Conservation (phyloP, 2,797 vertebrate genomes). For the Spondyliosoma cantharus region DNA sequence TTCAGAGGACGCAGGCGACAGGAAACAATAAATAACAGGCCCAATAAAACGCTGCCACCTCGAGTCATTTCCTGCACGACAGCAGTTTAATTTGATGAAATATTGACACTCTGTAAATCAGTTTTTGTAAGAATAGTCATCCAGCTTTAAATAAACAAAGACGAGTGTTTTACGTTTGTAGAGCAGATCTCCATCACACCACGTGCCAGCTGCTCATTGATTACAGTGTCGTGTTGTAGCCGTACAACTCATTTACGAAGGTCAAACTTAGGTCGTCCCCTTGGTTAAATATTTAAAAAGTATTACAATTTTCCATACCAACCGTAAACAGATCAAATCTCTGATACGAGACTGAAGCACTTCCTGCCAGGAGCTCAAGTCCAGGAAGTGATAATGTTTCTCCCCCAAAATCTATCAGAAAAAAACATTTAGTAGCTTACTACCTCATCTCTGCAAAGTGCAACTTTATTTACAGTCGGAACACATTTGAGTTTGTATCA, state of each 20-base stretch:
- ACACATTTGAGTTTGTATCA: constrained; percentile 23
- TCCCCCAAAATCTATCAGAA: background rate
- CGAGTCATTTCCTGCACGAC: no score
- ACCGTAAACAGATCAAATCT: background rate
- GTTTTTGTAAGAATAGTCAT: no score
- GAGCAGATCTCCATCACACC: no score
- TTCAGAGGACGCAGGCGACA: no score
- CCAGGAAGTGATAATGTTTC: background rate
- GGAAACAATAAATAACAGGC: no score
- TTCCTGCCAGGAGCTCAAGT: background rate
- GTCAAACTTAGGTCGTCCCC: background rate
- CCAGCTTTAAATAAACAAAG: no score
- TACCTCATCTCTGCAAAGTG: background rate
- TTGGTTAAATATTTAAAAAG: background rate
- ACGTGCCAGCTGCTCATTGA: no score
- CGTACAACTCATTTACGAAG: background rate
- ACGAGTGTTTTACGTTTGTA: no score
- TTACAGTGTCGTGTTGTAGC: no score
- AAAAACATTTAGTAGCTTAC: background rate
- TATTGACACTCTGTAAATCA: no score
- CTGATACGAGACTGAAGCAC: background rate
- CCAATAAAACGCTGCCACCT: no score
- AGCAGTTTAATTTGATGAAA: no score
- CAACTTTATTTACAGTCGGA: background rate
- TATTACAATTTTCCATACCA: background rate